Evolutionary conservation across 2,888 invertebrate genomes (phyloP).

Genomic region (Eurytoma californica): DNA sequence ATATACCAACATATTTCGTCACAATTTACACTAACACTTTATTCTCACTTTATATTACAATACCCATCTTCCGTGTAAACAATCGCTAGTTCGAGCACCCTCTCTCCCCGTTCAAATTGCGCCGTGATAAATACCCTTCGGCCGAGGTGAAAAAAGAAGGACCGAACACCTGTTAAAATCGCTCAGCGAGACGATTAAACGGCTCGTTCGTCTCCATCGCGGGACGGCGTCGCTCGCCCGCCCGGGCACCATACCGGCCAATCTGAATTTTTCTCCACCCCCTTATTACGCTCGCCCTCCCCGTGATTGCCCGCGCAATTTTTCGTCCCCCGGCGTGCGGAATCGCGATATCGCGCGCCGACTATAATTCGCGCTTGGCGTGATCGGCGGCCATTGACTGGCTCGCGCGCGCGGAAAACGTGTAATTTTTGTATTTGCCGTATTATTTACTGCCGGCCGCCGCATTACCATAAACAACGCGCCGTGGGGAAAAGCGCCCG

Average conservation of each 20-base stretch:
- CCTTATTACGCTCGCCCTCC: slow-evolving; percentile 34
- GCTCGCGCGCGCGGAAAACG: slow-evolving; percentile 54
- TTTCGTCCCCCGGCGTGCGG: slow-evolving; percentile 21
- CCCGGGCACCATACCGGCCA: neutral
- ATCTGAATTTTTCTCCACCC: slow-evolving; percentile 49
- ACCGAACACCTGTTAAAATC: no score
- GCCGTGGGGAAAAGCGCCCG: slow-evolving; percentile 33
- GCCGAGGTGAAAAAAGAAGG: no score
- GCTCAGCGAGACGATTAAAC: no score
- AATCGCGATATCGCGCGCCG: slow-evolving; percentile 40
- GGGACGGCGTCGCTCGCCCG: neutral
- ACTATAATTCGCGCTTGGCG: slow-evolving; percentile 62
- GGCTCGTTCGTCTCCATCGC: slow-evolving; percentile 4
- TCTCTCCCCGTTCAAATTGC: no score
- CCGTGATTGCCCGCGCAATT: slow-evolving; percentile 13
- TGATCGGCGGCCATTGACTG: slow-evolving; percentile 68
- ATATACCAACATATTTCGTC: no score
- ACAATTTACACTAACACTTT: no score
- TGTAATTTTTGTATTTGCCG: slow-evolving; percentile 73
- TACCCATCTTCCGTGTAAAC: no score
- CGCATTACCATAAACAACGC: slow-evolving; percentile 73
- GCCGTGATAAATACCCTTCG: no score
- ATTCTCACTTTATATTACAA: no score
- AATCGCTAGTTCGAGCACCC: no score
- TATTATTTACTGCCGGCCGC: slow-evolving; percentile 71